These are phyloP conservation scores for Anniella stebbinsi DNA, from an alignment of 2,797 vertebrate genomes.

Conservation along the genomic window DNA sequence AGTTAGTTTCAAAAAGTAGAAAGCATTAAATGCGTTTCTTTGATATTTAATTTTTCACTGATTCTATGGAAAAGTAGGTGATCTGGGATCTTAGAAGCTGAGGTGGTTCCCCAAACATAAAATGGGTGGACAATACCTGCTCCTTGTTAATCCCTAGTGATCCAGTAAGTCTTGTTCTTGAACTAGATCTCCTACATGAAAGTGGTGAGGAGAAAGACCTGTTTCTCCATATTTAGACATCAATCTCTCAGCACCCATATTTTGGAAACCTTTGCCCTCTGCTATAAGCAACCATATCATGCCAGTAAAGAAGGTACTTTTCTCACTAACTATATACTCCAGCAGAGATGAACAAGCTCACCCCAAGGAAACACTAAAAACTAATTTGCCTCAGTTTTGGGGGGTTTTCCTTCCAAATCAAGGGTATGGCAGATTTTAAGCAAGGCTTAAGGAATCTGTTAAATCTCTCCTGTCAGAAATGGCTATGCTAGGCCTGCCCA, in stretches of 20 bases:
- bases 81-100: constrained; percentile 17
- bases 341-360: neutral
- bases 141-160: constrained; percentile 20
- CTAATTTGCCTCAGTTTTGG: neutral
- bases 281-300: neutral
- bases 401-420: neutral
- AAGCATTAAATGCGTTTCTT: constrained; percentile 71
- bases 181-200: constrained; percentile 62
- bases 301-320: neutral
- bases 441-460: neutral
- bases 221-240: constrained; percentile 48
- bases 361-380: neutral
- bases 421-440: neutral
- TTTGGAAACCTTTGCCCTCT: neutral
- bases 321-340: too few species aligned
- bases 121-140: neutral
- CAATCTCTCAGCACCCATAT: constrained; percentile 54
- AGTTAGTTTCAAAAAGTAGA: constrained; percentile 71
- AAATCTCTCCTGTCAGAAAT: neutral
- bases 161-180: constrained; percentile 72
- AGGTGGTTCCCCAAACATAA: neutral
- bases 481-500: neutral
- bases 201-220: constrained; percentile 57
- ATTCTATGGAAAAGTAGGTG: constrained; percentile 64
- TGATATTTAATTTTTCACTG: constrained; percentile 64